phyloP scores from a whole-genome alignment of 2,113 vertebrate genomes.

The Podarcis muralis region DNA sequence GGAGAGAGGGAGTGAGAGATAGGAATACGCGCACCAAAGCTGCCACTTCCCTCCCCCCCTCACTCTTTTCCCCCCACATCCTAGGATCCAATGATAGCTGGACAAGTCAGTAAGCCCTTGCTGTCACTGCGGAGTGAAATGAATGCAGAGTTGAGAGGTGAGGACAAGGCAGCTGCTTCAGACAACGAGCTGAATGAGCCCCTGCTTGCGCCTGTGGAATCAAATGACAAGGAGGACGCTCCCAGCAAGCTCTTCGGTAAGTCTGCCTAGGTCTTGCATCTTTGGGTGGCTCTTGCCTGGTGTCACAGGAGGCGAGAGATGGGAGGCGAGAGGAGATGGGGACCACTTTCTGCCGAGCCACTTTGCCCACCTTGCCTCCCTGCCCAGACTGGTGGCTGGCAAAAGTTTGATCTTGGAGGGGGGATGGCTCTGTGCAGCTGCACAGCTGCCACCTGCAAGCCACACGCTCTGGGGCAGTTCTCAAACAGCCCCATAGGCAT shows the following conservation, averaged over 20 bases:
- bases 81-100: conserved; percentile 99
- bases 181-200: conserved; percentile 95
- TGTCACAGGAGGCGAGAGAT: background rate
- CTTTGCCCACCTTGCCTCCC: background rate
- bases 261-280: conserved; percentile 82
- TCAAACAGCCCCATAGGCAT: background rate
- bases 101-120: conserved; percentile 98
- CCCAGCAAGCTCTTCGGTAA: conserved; percentile 98
- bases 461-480: background rate
- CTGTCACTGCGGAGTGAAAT: conserved; percentile 97
- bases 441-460: background rate
- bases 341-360: background rate
- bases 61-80: conserved; percentile 73
- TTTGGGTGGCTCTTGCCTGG: background rate
- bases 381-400: background rate
- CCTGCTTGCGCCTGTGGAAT: conserved; percentile 90
- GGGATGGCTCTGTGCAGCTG: no score
- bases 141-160: conserved; percentile 96
- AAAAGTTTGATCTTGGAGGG: background rate
- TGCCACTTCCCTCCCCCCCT: conserved; percentile 57
- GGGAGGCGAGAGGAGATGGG: background rate
- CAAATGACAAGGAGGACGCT: conserved; percentile 91
- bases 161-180: conserved; percentile 92
- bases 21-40: conserved; percentile 55
- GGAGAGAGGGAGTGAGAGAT: conserved; percentile 49